Percentiles rank a stretch among this genome's conserved stretches.
These are phyloP conservation scores for Porites australiensis DNA, from an alignment of 64 coral and sea anemone species.

Conservation along the genomic window DNA sequence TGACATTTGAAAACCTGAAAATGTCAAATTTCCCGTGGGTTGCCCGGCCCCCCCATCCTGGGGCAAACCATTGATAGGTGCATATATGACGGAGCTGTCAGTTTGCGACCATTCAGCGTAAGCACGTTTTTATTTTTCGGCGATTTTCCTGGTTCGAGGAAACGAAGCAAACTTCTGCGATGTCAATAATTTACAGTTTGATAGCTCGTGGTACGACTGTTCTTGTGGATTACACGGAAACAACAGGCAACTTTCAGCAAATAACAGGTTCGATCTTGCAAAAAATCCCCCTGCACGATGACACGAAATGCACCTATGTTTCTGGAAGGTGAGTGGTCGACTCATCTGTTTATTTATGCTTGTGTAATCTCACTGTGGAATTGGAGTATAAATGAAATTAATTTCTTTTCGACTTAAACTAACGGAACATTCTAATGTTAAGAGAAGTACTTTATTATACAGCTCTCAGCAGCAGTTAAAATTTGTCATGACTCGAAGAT, in stretches of 20 bases:
- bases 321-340: slow-evolving; percentile 77
- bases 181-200: slow-evolving; percentile 96
- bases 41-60: too few relatives aligned
- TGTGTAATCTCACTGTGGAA: background rate
- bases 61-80: too few relatives aligned
- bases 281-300: slow-evolving; percentile 71
- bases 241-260: slow-evolving; percentile 94
- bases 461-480: too few relatives aligned
- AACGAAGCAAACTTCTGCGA: slow-evolving; percentile 4
- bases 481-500: too few relatives aligned
- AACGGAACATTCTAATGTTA: too few relatives aligned
- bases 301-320: slow-evolving; percentile 96
- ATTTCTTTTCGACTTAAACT: too few relatives aligned
- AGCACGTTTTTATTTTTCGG: background rate
- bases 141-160: background rate
- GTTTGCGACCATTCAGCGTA: too few relatives aligned
- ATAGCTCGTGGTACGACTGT: slow-evolving; percentile 91
- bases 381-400: background rate
- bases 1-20: too few relatives aligned
- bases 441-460: too few relatives aligned
- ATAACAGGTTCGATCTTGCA: slow-evolving; percentile 86
- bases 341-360: background rate
- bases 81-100: too few relatives aligned
- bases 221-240: slow-evolving; percentile 96
- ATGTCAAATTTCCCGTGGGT: too few relatives aligned